Base-by-base conservation (phyloP, 2,888 invertebrate species). In the Stenodema calcarata region DNA sequence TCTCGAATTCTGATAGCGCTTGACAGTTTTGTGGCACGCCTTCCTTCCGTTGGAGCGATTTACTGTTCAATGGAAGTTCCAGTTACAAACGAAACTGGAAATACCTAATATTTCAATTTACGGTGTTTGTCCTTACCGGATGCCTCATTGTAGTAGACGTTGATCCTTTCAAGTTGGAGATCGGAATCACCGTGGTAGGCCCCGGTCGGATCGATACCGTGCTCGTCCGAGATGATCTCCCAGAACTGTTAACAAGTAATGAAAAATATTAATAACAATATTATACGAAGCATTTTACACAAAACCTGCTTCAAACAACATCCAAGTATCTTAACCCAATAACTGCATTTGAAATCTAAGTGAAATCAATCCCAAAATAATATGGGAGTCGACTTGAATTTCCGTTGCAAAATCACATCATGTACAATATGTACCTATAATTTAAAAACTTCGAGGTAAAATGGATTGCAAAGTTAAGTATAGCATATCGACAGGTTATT, bases 141-240 rank as follows among this genome's bases (percentile, higher is more conserved):
- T 2, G 93, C 93, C 89, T 94, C 93, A 90, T 94, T 94, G 91
- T 94, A 94, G 90, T 94, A 94, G 12, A 96, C 96, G 89, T 95
- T 94, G 90, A 96, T 95, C 84, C 96, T 93, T 90, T 96, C 96
- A 88, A 93, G 91, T 90, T 96, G 96, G 88, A 95, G 92, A 87
- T 94, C 94, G 87, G 94, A 95, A 90, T 95, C 95, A 0, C 96
- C 96, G 42, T 92, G 92, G 91, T 95, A 96, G 75, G 93, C 91
- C 16, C 96, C 96, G 62, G 93, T 93, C 7, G 94, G 94, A 90
- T 95, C 95, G 87, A 96, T 93, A 47, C 96, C 96, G 90, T 96
- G 96, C 90, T 96, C 96, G 89, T 96, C 95, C 0, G 95, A 95
- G 90, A 96, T 96, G 50, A 96, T 94, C 92, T 96, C 96, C 94